Base-by-base conservation (phyloP, 2,888 invertebrate species). In the Subacronicta megacephala region DNA sequence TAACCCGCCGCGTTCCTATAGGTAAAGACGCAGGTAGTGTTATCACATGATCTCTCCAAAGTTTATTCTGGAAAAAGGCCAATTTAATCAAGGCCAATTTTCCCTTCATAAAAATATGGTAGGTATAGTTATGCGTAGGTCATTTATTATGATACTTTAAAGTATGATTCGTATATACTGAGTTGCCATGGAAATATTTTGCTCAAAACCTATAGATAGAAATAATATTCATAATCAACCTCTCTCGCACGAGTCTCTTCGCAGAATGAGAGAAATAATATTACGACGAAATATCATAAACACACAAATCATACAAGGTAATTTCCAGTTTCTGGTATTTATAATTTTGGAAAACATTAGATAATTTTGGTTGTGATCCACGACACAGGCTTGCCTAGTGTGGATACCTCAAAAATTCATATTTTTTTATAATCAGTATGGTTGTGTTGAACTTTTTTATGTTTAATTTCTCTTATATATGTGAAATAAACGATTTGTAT, bases 51-150 rank as follows among this genome's bases (percentile, higher is more conserved):
- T 26, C 10, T 26, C 26, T 26, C 26, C 57, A 59, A 61, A 69
- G 60, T 78, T 77, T 76, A 33, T 71, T 75, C 77, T 86, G 86
- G 82, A 78, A 20, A 62, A 62, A 43, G 26, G 83, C 85, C 85
- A 87, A 83, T 74, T 67, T 50, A 56, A 26, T 10, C 26, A 26
- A 26, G 26, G 26, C 26, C 26, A 26, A 26, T 4, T 26, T 26
- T 10, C 9, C 26, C 10, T 26, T 10, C 2, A 26, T 26, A 65
- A 75, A 79, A 73, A 69, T 66, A 63, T 67, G 61, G 68, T 72
- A 68, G 61, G 68, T 72, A 55, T 68, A 56, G 57, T 7, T 33
- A 43, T 42, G 15, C 20, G 35, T 33, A 29, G 31, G n/a, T 36
- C 53, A 29, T 36, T 41, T 46, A 13, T 49, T 60, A 10, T 26